A percentile compares a stretch with the other conserved stretches of the same genome.
Conservation (phyloP, 2,797 vertebrate genomes). For the Lerista edwardsae region DNA sequence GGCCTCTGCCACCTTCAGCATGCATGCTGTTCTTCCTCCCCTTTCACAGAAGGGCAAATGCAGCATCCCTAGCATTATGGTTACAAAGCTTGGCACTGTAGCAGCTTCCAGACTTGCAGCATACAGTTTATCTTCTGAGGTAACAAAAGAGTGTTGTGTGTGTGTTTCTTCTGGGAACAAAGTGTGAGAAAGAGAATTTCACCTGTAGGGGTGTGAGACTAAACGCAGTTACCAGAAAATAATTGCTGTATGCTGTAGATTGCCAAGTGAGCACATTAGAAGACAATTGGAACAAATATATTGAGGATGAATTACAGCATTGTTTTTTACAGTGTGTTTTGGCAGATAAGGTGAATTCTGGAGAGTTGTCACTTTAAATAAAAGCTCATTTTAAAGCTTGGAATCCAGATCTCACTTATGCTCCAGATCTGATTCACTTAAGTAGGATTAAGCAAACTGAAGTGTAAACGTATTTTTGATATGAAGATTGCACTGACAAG, state of each 20-base stretch:
- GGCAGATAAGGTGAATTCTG: background rate
- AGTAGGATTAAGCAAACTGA: background rate
- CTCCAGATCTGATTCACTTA: background rate
- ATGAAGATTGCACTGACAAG: background rate
- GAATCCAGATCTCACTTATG: background rate
- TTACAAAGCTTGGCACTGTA: background rate
- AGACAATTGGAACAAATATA: background rate
- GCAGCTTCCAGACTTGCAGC: background rate
- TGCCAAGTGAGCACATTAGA: background rate
- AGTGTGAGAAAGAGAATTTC: background rate
- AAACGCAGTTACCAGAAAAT: background rate
- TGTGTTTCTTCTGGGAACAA: background rate
- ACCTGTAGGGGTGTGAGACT: background rate
- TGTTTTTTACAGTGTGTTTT: background rate
- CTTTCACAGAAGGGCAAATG: background rate
- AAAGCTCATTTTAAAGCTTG: background rate
- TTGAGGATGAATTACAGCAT: background rate
- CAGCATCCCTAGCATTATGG: background rate
- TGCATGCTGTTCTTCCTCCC: background rate
- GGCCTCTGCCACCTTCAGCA: too few relatives aligned
- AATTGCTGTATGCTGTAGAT: background rate
- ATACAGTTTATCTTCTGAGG: background rate
- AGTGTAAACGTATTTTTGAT: background rate
- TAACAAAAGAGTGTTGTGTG: background rate
- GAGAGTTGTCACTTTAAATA: background rate